phyloP scores from a whole-genome alignment of 2,888 invertebrate species.

The Drosophila suboccidentalis region DNA sequence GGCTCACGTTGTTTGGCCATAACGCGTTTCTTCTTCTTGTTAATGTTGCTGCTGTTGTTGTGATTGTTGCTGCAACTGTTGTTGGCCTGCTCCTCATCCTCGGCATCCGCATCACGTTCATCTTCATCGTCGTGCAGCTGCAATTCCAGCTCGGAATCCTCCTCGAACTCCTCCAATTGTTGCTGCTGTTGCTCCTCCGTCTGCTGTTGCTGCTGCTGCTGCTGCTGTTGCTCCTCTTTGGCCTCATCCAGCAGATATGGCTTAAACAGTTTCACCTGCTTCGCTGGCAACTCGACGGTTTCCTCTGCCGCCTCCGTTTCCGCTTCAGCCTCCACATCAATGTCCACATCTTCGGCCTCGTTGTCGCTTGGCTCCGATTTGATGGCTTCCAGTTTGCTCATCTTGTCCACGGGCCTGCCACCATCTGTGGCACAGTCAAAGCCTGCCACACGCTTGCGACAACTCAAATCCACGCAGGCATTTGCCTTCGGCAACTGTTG shows the following conservation, averaged over 20 bases:
- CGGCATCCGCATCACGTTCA: slow-evolving; percentile 54
- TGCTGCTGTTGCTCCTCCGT: neutral
- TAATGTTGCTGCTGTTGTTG: slow-evolving; percentile 9
- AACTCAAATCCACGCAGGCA: slow-evolving; percentile 80
- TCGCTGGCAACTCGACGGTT: slow-evolving; percentile 66
- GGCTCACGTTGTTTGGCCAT: slow-evolving; percentile 76
- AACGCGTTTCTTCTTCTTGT: slow-evolving; percentile 60
- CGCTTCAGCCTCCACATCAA: slow-evolving; percentile 58
- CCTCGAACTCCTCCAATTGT: slow-evolving; percentile 19
- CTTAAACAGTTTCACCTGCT: slow-evolving; percentile 91
- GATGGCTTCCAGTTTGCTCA: slow-evolving; percentile 70
- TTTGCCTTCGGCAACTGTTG: slow-evolving; percentile 46
- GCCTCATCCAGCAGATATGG: slow-evolving; percentile 91
- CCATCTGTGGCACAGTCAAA: slow-evolving; percentile 27
- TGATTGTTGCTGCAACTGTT: neutral
- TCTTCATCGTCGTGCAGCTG: slow-evolving; percentile 42
- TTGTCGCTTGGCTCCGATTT: slow-evolving; percentile 52
- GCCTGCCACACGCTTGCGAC: slow-evolving; percentile 79
- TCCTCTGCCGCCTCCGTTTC: slow-evolving; percentile 66
- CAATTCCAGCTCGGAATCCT: slow-evolving; percentile 40
- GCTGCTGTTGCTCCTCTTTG: slow-evolving; percentile 7
- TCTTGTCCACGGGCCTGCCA: slow-evolving; percentile 71
- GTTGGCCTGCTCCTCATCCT: slow-evolving; percentile 59
- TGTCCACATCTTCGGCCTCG: slow-evolving; percentile 54
- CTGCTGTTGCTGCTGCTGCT: neutral